A percentile compares a stretch with the other conserved stretches of the same genome.
These are phyloP conservation scores for Bombus fervidus DNA, from an alignment of 1,140 invertebrate genomes.

Conservation along the genomic window DNA sequence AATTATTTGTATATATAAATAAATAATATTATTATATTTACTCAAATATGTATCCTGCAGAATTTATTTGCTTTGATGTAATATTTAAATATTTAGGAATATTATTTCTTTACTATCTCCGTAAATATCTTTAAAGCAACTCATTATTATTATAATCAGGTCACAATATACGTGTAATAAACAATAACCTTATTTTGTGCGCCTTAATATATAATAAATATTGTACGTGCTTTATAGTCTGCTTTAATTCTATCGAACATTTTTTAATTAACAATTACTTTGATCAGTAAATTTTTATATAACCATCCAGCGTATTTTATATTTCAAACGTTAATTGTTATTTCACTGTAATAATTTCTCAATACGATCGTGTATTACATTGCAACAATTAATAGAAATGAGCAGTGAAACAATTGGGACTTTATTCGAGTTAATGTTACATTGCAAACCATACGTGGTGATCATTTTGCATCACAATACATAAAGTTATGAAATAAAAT, in stretches of 20 bases:
- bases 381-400: neutral
- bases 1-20: neutral
- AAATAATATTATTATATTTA: neutral
- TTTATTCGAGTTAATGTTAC: neutral
- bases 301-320: no score
- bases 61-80: no score
- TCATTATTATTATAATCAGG: no score
- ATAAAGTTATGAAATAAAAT: no score
- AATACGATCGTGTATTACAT: neutral
- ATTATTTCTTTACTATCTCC: no score
- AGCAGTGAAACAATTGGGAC: neutral
- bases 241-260: neutral
- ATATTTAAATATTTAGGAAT: no score
- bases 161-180: no score
- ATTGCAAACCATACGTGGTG: no score
- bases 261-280: neutral
- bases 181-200: no score
- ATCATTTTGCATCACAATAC: neutral
- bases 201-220: no score
- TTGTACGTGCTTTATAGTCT: neutral
- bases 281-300: neutral
- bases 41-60: no score
- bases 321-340: neutral
- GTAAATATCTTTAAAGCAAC: no score
- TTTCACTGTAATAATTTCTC: neutral